Base-by-base conservation (phyloP, 2,113 vertebrate genomes). In the Hepsetus odoe region DNA sequence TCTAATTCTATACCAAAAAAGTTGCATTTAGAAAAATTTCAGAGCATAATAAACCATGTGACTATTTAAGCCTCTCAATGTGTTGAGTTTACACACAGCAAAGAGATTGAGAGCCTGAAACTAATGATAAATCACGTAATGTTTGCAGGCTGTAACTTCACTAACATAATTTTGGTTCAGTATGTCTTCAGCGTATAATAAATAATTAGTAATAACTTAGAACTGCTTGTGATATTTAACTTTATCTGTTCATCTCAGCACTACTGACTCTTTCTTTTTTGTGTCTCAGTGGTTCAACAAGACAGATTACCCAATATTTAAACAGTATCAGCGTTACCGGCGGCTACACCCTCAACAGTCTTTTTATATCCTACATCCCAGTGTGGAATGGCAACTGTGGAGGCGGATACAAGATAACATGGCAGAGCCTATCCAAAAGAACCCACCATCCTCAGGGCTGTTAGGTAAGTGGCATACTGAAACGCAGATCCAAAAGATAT, bases 261-360 rank as follows among this genome's bases (percentile, higher is more conserved):
- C n/a, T 32, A 24, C 61, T 33, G 0, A 40, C 2, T 18, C n/a
- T 44, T 28, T 3, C 20, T 24, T 67, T 5, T 56, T 70, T 74
- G 24, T 65, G 26, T 74, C 49, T 0, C 84, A 94, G 93, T 94
- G 93, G 94, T 92, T 86, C 87, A 91, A 93, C 88, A 80, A 76
- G 81, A 93, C 93, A 0, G 92, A 94, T 71, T 93, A 92, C 75
- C 92, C 93, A n/a, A 92, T 94, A 87, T 94, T 94, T 85, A 68
- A 80, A 68, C 92, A 92, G 85, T 94, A 92, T 83, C 92, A 92
- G 83, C 73, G 87, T 1, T 92, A 93, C 85, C 71, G 93, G 18
- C 82, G 89, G 22, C 84, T 91, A 2, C 92, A 94, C 22, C 94
- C 94, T 0, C 84, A 88, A 82, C 94, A 94, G 87, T 90, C 88